These are phyloP conservation scores for Lepus europaeus DNA, from an alignment of 2,113 vertebrate genomes.

Conservation along the genomic window DNA sequence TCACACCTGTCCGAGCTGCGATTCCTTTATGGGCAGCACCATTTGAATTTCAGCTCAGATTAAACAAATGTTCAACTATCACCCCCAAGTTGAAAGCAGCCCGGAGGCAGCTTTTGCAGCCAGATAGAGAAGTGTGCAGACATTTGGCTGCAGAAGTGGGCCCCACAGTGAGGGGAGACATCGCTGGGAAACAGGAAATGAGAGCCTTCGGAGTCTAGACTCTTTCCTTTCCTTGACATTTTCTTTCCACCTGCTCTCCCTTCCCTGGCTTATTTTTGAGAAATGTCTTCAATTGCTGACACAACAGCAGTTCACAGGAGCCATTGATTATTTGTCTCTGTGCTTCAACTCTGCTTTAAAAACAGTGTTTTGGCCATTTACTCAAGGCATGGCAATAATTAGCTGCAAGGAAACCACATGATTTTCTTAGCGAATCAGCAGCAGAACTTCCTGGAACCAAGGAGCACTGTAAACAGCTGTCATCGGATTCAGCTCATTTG, in stretches of 20 bases:
- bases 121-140: background rate
- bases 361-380: background rate
- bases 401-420: conserved; percentile 52
- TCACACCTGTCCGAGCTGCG: background rate
- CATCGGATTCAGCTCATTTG: background rate
- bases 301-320: background rate
- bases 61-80: background rate
- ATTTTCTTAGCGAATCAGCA: conserved; percentile 54
- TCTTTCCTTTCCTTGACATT: background rate
- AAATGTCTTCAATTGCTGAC: background rate
- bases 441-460: conserved; percentile 45
- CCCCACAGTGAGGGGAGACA: background rate
- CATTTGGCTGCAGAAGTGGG: background rate
- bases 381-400: conserved; percentile 65
- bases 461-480: conserved; percentile 25
- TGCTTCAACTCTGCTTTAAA: background rate
- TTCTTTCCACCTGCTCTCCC: background rate
- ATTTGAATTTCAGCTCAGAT: background rate
- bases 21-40: background rate
- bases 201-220: background rate
- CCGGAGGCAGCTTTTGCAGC: background rate
- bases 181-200: background rate
- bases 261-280: background rate
- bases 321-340: background rate
- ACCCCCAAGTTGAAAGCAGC: conserved; percentile 41